Conservation (phyloP, 2,888 invertebrate species). For the Chloromyia formosa region DNA sequence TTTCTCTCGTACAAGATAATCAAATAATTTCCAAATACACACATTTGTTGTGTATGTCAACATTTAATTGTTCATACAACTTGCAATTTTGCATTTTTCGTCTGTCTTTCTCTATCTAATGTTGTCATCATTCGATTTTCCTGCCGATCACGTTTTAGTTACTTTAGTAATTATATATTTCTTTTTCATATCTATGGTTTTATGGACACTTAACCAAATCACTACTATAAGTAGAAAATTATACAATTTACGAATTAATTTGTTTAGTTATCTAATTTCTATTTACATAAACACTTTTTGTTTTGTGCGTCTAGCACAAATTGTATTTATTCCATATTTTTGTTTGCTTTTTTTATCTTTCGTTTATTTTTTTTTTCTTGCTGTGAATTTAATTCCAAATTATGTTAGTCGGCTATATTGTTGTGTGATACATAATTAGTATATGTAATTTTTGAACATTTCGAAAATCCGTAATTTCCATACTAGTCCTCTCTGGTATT, state of each 20-base stretch:
- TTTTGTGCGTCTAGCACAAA: slow-evolving; percentile 15
- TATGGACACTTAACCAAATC: slow-evolving; percentile 32
- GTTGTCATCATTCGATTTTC: slow-evolving; percentile 1
- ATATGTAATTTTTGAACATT: background rate
- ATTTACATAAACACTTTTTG: slow-evolving; percentile 32
- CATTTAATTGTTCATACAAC: slow-evolving; percentile 12
- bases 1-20: slow-evolving; percentile 55
- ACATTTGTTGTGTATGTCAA: background rate
- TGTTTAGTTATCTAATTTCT: slow-evolving; percentile 43
- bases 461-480: background rate
- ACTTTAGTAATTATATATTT: slow-evolving; percentile 22
- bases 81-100: background rate
- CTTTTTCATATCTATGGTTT: slow-evolving; percentile 22
- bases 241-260: slow-evolving; percentile 39
- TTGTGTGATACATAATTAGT: background rate
- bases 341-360: slow-evolving; percentile 18
- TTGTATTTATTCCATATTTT: background rate
- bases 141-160: slow-evolving; percentile 18
- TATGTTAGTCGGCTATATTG: background rate
- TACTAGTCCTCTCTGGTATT: background rate
- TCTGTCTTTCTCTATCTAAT: slow-evolving; percentile 1
- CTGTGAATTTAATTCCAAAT: background rate
- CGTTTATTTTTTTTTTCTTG: background rate
- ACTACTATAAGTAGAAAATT: slow-evolving; percentile 41
- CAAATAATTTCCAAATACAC: too few relatives aligned